A percentile compares a stretch with the other conserved stretches of the same genome.
Conservation (phyloP, 2,888 invertebrate genomes). For the Siphlonurus alternatus region DNA sequence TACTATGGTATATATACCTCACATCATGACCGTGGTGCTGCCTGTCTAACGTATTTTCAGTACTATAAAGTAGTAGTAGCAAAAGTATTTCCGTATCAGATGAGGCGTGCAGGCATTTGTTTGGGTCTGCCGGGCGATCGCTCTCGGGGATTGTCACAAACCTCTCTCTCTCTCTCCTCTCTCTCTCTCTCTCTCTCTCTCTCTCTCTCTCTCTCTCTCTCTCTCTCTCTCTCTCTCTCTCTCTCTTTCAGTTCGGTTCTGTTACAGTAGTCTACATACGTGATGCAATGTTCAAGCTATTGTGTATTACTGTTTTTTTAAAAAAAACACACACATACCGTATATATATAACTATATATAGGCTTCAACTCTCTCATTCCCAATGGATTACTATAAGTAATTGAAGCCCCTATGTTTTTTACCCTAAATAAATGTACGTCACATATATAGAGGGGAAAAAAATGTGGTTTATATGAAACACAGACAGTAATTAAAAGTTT, state of each 20-base stretch:
- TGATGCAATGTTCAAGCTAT: neutral
- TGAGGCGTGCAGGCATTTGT: neutral
- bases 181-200: constrained; percentile 3
- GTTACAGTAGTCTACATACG: neutral
- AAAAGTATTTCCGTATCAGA: neutral
- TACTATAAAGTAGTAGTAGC: too few species aligned
- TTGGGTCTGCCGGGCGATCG: neutral
- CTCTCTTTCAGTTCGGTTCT: neutral
- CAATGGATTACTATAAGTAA: neutral
- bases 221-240: neutral
- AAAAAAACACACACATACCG: neutral
- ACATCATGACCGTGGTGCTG: too few species aligned
- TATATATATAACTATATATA: neutral
- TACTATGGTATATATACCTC: neutral
- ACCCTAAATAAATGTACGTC: neutral
- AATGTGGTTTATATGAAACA: neutral
- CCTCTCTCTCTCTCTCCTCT: neutral
- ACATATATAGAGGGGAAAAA: neutral
- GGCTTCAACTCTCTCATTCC: neutral
- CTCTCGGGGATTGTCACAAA: neutral
- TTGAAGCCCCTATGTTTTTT: neutral
- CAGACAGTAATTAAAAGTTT: neutral
- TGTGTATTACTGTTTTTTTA: neutral
- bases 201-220: neutral
- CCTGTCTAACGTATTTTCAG: too few species aligned